Conservation (phyloP, 2,113 vertebrate genomes). For the Progne subis region DNA sequence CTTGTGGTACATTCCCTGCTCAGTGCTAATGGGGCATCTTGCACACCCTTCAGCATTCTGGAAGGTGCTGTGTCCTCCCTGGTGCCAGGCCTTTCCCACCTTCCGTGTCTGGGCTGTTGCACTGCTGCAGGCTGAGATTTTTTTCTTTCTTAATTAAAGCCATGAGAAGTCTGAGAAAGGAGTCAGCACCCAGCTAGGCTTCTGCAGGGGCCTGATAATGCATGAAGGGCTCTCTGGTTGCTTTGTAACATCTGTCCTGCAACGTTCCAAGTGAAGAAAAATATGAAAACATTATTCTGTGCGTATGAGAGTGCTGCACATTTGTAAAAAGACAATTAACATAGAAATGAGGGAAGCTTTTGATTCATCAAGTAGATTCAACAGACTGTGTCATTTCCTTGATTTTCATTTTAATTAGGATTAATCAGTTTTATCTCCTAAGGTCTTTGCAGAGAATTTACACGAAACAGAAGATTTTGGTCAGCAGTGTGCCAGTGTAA, state of each 20-base stretch:
- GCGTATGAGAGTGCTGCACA: neutral
- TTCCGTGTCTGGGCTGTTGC: neutral
- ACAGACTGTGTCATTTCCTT: conserved; percentile 62
- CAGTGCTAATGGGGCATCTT: neutral
- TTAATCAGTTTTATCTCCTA: conserved; percentile 63
- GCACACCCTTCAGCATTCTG: neutral
- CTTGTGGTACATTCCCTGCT: accelerated
- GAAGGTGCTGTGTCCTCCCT: neutral
- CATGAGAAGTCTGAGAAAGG: neutral
- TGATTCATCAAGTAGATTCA: conserved; percentile 63
- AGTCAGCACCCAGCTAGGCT: neutral
- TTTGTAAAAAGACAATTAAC: conserved; percentile 63
- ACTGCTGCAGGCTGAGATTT: neutral
- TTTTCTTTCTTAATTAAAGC: neutral
- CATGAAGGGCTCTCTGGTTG: neutral
- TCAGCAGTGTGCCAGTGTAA: conserved; percentile 31
- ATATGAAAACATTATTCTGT: conserved; percentile 28
- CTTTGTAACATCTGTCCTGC: conserved; percentile 4
- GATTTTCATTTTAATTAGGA: conserved; percentile 67
- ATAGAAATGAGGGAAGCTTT: conserved; percentile 61
- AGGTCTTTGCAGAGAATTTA: conserved; percentile 40
- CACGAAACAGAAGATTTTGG: conserved; percentile 17
- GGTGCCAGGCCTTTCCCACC: neutral
- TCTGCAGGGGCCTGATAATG: neutral
- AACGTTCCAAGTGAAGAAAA: conserved; percentile 35